Conservation (phyloP, 2,113 vertebrate species). For the Campylomormyrus numenius region DNA sequence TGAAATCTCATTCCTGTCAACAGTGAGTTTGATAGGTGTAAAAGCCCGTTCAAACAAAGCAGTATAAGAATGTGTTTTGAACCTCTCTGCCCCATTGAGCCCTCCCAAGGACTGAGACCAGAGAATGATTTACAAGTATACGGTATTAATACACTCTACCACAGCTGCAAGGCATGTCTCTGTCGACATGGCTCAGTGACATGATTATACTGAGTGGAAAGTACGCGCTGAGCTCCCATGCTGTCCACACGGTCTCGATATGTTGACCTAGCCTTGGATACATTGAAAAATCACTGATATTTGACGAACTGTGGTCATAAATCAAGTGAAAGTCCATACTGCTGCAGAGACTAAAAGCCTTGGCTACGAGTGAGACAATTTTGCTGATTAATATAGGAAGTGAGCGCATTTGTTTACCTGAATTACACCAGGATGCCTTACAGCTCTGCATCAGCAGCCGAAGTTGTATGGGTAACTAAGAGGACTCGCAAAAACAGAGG, state of each 20-base stretch:
- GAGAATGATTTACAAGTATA: not conserved
- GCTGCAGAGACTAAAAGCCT: constrained; percentile 38
- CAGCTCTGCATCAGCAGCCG: not conserved
- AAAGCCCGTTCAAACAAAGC: not conserved
- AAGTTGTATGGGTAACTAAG: not conserved
- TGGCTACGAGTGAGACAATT: constrained; percentile 38
- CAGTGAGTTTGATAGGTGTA: not conserved
- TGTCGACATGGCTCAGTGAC: constrained; percentile 4
- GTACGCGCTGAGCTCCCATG: not conserved
- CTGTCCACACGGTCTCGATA: not conserved
- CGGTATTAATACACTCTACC: not conserved
- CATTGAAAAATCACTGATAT: constrained; percentile 25
- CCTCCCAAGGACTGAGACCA: not conserved
- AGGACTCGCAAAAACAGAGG: not conserved
- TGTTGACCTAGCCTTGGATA: constrained; percentile 26
- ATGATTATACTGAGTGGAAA: not conserved
- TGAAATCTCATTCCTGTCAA: not conserved
- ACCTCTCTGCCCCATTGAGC: not conserved
- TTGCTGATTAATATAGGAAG: constrained; percentile 16
- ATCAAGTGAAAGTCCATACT: constrained; percentile 39
- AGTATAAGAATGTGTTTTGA: not conserved
- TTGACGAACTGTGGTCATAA: constrained; percentile 49
- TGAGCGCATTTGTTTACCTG: constrained; percentile 24
- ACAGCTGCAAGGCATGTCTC: not conserved
- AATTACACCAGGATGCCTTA: not conserved